These are phyloP conservation scores for Carcina quercana DNA, from an alignment of 2,888 invertebrate genomes.

Conservation along the genomic window DNA sequence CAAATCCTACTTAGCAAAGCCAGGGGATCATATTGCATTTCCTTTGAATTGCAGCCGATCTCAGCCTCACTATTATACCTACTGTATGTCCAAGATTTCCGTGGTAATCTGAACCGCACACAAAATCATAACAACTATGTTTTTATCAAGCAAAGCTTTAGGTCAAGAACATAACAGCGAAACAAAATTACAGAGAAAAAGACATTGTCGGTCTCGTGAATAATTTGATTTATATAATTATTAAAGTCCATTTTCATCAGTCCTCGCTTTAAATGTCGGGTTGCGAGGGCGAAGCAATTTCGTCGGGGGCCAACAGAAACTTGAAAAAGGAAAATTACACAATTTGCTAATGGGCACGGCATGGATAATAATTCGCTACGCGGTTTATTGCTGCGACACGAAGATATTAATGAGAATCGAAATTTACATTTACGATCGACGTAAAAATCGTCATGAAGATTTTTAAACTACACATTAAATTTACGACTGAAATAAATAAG, in stretches of 20 bases:
- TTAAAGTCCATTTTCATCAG: conserved; percentile 59
- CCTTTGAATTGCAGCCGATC: background rate
- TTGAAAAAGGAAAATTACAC: conserved; percentile 69
- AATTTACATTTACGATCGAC: conserved; percentile 31
- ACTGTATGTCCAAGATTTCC: no score
- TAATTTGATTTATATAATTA: conserved; percentile 48
- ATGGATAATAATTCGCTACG: conserved; percentile 56
- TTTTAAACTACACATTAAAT: no score
- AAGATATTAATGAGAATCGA: conserved; percentile 43
- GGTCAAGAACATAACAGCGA: background rate
- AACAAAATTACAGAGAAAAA: background rate
- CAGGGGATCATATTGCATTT: conserved; percentile 4
- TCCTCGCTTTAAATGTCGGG: conserved; percentile 50
- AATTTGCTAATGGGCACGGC: conserved; percentile 63
- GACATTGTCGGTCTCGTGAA: conserved; percentile 23
- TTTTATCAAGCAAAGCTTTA: no score
- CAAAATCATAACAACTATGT: no score
- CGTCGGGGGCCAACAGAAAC: conserved; percentile 54
- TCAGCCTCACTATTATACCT: no score
- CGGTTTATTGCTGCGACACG: conserved; percentile 40
- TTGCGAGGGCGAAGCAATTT: conserved; percentile 61
- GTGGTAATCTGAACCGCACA: no score
- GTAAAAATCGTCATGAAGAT: conserved; percentile 5
- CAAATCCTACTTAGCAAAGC: conserved; percentile 7
- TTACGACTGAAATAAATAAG: background rate